Evolutionary conservation across 2,888 invertebrate species (phyloP).

Genomic region (Rhingia campestris): DNA sequence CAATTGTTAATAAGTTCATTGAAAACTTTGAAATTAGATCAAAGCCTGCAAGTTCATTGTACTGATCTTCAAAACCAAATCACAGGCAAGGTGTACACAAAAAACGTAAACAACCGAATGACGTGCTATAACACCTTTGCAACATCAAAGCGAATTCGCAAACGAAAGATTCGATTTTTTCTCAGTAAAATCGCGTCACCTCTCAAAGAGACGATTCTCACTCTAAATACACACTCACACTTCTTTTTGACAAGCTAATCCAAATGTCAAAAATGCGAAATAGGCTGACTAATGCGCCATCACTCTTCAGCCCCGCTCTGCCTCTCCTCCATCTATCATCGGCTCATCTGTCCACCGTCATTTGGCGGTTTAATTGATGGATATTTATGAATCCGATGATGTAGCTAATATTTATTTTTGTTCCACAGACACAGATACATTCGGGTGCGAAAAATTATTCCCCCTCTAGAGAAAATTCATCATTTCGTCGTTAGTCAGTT

Average conservation of each 20-base stretch:
- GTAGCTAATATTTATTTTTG: conserved; percentile 66
- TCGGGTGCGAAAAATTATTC: conserved; percentile 32
- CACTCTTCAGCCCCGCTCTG: background rate
- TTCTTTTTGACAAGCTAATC: conserved; percentile 9
- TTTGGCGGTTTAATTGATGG: conserved; percentile 42
- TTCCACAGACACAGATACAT: conserved; percentile 47
- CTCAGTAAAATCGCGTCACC: conserved; percentile 36
- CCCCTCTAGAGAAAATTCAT: conserved; percentile 11
- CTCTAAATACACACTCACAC: conserved; percentile 28
- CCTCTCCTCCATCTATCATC: background rate
- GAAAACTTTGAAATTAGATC: background rate
- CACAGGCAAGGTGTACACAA: background rate
- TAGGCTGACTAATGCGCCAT: conserved; percentile 38
- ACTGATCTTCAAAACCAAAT: conserved; percentile 13
- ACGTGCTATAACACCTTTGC: conserved; percentile 3
- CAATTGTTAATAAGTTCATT: too few relatives aligned
- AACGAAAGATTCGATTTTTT: conserved; percentile 2
- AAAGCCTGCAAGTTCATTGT: conserved; percentile 28
- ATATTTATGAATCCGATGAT: conserved; percentile 66
- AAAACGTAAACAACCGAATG: conserved; percentile 42
- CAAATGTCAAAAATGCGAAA: conserved; percentile 29
- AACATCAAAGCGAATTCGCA: conserved; percentile 32
- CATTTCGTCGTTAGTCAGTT: conserved; percentile 47
- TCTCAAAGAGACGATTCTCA: conserved; percentile 20
- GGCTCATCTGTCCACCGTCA: background rate